phyloP scores from a whole-genome alignment of 2,113 vertebrate species.

The Bambusicola thoracicus region DNA sequence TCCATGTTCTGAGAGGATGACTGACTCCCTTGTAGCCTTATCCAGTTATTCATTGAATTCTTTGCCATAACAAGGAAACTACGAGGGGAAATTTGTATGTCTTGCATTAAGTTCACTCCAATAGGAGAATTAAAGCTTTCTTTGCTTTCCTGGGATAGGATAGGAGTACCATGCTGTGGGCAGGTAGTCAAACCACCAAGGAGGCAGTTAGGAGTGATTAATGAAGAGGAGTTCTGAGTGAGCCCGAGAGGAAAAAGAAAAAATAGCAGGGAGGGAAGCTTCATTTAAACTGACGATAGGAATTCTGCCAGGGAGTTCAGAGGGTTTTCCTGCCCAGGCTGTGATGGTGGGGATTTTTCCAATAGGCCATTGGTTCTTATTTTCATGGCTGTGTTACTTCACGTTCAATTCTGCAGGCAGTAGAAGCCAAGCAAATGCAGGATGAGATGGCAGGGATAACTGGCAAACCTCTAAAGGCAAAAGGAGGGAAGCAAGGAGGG shows the following conservation, averaged over 20 bases:
- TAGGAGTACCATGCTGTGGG: not conserved
- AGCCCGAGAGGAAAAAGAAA: not conserved
- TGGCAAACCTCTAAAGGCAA: slow-evolving; percentile 78
- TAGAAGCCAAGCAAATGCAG: slow-evolving; percentile 87
- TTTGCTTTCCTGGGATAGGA: not conserved
- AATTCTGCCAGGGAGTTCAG: not conserved
- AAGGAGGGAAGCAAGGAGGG: slow-evolving; percentile 78
- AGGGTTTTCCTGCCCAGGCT: not conserved
- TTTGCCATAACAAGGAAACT: not conserved
- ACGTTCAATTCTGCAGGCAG: slow-evolving; percentile 40
- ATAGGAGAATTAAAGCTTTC: not conserved
- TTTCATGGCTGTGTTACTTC: not conserved
- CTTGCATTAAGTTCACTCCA: not conserved
- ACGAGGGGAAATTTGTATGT: not conserved
- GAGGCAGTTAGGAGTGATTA: not conserved
- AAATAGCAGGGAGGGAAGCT: not conserved
- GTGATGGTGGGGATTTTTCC: not conserved
- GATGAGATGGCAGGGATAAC: slow-evolving; percentile 50
- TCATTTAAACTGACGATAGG: not conserved
- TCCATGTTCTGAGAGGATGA: not conserved
- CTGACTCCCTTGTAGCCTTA: not conserved
- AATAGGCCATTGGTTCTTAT: not conserved
- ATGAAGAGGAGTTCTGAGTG: not conserved
- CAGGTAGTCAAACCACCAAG: not conserved
- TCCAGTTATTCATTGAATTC: not conserved